These are phyloP conservation scores for Ephialtes manifestator DNA, from an alignment of 2,888 invertebrate genomes.

Conservation along the genomic window DNA sequence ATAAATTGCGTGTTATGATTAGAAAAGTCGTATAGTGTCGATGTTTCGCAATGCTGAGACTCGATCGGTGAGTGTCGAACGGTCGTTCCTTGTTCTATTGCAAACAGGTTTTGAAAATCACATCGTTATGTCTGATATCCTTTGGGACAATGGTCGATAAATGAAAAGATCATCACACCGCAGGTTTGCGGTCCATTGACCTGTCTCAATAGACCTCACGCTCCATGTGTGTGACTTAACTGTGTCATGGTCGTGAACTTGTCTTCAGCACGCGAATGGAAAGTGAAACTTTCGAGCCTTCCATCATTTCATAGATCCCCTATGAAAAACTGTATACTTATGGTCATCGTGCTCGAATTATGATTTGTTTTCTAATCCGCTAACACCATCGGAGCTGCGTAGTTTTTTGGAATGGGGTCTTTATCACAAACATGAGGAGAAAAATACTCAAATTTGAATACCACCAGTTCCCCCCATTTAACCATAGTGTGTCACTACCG, in stretches of 20 bases:
- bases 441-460: no score
- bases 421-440: no score
- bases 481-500: no score
- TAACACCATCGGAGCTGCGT: no score
- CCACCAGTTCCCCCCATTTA: no score
- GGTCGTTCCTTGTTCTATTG: not conserved
- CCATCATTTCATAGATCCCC: not conserved
- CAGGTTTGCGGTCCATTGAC: conserved; percentile 5
- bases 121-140: not conserved
- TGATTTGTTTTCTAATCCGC: no score
- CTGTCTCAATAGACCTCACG: not conserved
- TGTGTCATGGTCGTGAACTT: conserved; percentile 7
- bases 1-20: conserved; percentile 18
- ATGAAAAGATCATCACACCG: not conserved
- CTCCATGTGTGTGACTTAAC: not conserved
- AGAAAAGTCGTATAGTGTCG: not conserved
- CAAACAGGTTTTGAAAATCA: conserved; percentile 12
- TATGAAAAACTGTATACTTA: no score
- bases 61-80: not conserved
- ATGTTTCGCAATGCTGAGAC: conserved; percentile 28
- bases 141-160: not conserved
- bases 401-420: no score
- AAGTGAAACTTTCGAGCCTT: not conserved
- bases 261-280: not conserved
- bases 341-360: no score